Percentiles rank a stretch among this genome's conserved stretches.
phyloP scores from a whole-genome alignment of 2,797 vertebrate genomes.

The Hippocampus kuda region DNA sequence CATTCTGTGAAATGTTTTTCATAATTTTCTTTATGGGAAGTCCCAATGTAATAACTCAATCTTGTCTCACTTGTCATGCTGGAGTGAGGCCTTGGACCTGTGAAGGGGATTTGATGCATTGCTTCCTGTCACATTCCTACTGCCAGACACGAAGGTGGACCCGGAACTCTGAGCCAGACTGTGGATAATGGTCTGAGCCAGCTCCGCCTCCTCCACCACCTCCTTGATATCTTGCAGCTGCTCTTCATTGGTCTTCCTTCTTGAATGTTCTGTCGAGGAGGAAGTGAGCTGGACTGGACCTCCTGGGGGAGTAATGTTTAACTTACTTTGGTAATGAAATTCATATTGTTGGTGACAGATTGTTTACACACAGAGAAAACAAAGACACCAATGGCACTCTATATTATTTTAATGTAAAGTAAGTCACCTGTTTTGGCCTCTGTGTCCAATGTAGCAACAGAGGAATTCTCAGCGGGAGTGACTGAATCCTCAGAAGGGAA shows the following conservation, averaged over 20 bases:
- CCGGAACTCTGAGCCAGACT: conserved; percentile 68
- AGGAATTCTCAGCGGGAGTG: conserved; percentile 25
- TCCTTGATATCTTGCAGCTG: conserved; percentile 72
- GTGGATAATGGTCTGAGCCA: conserved; percentile 66
- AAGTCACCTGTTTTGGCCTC: conserved; percentile 40
- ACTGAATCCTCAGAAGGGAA: conserved; percentile 26
- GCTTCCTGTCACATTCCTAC: conserved; percentile 74
- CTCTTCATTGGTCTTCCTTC: conserved; percentile 65
- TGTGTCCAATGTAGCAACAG: conserved; percentile 27
- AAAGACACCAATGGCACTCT: background rate
- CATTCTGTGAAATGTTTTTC: background rate
- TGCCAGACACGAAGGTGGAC: conserved; percentile 63
- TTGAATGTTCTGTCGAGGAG: conserved; percentile 41
- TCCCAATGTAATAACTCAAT: background rate
- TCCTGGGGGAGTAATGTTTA: conserved; percentile 5
- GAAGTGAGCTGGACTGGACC: conserved; percentile 9
- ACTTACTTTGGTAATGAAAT: background rate
- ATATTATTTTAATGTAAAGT: background rate
- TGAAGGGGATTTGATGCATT: conserved; percentile 62
- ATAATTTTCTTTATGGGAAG: background rate
- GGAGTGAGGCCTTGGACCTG: conserved; percentile 68
- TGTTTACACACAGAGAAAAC: background rate
- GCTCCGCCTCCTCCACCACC: conserved; percentile 71
- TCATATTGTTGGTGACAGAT: background rate
- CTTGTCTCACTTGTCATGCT: conserved; percentile 66